Evolutionary conservation across 2,113 vertebrate genomes (phyloP), one percentile per base, ranked within the genome.

Genomic region (Melanerpes formicivorus): DNA sequence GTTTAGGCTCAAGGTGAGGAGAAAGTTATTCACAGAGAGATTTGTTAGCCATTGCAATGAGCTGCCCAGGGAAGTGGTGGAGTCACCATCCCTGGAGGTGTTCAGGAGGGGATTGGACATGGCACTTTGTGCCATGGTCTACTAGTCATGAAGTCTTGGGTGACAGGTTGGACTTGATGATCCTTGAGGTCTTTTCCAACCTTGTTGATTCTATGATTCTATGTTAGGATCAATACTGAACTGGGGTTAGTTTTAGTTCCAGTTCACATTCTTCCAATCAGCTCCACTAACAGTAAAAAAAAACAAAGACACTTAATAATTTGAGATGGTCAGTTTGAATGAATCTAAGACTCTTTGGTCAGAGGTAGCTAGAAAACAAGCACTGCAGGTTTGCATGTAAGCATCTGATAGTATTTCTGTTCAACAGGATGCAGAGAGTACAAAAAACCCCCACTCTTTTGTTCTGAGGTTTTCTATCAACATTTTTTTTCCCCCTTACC

Each of bases 361-460:
- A 85, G 72, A 78, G 80, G 87, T 14, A 87, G 50, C 7, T 85
- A 84, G 75, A 76, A 42, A 90, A 88, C 78, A 42, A 77, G 73
- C 64, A 76, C 69, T 5, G 13, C 66, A 95, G 79, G 96, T 85
- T n/a, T 95, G 87, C 83, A 84, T 3, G 15, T n/a, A 76, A 94
- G 96, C 1, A 2, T 46, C 71, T 32, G 29, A 84, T 34, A 87
- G 63, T 60, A 79, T 87, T 96, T 84, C 88, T 90, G 71, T 54
- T 96, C 88, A 96, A 87, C 0, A 56, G 72, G 77, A 93, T 55
- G 82, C 74, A 92, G 66, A 83, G 67, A 58, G 60, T 17, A 30
- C 63, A 73, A 93, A 95, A 96, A 96, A 90, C 93, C 73, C 42
- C 14, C 42, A 69, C 71, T 93, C 93, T 95, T 93, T 88, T 79